phyloP scores from a whole-genome alignment of 2,113 vertebrate species.

The Naja naja region DNA sequence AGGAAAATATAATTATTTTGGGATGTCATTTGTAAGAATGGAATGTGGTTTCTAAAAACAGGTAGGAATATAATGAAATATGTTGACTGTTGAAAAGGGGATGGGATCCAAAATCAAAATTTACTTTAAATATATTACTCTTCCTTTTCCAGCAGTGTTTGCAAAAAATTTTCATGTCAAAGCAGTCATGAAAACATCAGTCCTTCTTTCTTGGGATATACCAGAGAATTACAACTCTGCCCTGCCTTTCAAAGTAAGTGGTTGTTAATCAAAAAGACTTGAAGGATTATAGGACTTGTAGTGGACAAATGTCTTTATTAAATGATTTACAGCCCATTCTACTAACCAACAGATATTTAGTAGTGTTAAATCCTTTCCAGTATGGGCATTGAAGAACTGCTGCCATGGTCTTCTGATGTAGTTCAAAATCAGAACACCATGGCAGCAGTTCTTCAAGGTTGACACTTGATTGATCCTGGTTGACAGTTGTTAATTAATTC shows the following conservation, averaged over 20 bases:
- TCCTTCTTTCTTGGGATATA: slow-evolving; percentile 97
- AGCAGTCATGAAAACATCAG: slow-evolving; percentile 98
- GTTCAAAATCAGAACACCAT: background rate
- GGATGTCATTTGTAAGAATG: slow-evolving; percentile 47
- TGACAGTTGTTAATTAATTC: background rate
- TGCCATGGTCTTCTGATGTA: background rate
- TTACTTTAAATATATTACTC: slow-evolving; percentile 89
- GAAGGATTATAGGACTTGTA: background rate
- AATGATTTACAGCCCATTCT: background rate
- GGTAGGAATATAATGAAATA: slow-evolving; percentile 58
- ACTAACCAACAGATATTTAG: background rate
- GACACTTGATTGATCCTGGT: background rate
- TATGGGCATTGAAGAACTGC: background rate
- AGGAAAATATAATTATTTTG: slow-evolving; percentile 59
- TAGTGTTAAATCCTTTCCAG: background rate
- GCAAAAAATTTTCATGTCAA: slow-evolving; percentile 99
- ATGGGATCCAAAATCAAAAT: slow-evolving; percentile 52
- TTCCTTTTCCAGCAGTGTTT: slow-evolving; percentile 99
- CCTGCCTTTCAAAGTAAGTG: slow-evolving; percentile 97
- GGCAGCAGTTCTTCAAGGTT: background rate
- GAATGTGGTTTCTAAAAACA: slow-evolving; percentile 49
- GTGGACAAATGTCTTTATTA: background rate
- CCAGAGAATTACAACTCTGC: slow-evolving; percentile 97
- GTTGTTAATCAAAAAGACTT: slow-evolving; percentile 12
- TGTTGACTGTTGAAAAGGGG: slow-evolving; percentile 41